A percentile compares a stretch with the other conserved stretches of the same genome.
Evolutionary conservation across 2,888 invertebrate genomes (phyloP).

Genomic region (Tetragnatha montana): DNA sequence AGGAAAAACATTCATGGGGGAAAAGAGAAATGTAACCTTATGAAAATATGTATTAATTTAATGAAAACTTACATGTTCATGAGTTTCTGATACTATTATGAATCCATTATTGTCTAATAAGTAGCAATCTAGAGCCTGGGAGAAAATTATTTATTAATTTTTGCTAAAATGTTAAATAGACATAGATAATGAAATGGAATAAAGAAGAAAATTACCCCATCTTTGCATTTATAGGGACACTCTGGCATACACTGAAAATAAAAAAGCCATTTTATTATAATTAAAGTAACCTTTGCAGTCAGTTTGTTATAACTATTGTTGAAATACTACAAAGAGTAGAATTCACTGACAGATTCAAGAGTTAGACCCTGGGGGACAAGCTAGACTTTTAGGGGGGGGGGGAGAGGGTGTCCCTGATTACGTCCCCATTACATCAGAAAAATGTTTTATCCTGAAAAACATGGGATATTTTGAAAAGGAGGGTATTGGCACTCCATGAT

Average conservation of each 20-base stretch:
- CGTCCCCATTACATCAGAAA: no score
- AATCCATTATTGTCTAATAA: conserved; percentile 96
- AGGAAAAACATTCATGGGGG: not conserved
- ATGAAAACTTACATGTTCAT: conserved; percentile 80
- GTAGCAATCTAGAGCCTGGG: conserved; percentile 85
- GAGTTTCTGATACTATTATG: conserved; percentile 91
- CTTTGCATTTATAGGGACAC: conserved; percentile 71
- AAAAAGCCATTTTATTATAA: no score
- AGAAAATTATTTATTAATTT: not conserved
- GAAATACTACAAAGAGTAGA: no score
- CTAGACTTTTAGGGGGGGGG: no score
- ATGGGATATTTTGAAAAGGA: no score
- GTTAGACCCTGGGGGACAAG: no score
- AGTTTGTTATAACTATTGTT: no score
- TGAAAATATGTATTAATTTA: not conserved
- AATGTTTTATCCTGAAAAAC: no score
- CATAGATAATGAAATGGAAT: not conserved
- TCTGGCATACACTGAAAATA: conserved; percentile 69
- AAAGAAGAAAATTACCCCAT: conserved; percentile 58
- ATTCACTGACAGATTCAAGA: no score
- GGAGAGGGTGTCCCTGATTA: no score
- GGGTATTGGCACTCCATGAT: no score
- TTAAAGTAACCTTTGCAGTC: no score
- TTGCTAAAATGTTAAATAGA: not conserved
- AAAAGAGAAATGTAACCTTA: not conserved